Evolutionary conservation across 2,113 vertebrate species (phyloP).

Genomic region (Gadus chalcogrammus): DNA sequence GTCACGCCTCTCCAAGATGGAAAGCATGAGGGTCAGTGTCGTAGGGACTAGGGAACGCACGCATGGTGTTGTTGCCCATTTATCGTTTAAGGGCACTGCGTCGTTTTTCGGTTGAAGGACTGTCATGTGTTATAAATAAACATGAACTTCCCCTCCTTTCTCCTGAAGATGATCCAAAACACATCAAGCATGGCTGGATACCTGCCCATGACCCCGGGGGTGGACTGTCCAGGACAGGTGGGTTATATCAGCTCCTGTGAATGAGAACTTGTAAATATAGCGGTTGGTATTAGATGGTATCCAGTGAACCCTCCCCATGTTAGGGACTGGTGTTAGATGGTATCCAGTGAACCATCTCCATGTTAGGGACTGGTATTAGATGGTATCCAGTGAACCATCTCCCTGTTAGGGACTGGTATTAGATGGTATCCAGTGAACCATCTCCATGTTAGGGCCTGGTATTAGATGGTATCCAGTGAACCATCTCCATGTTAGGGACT

Average conservation of each 20-base stretch:
- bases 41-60: too few relatives aligned
- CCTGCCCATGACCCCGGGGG: conserved; percentile 84
- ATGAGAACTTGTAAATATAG: too few relatives aligned
- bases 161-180: conserved; percentile 67
- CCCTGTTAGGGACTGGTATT: too few relatives aligned
- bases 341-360: not conserved
- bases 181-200: conserved; percentile 78
- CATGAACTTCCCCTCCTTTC: conserved; percentile 6
- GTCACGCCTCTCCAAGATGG: conserved; percentile 58
- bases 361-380: too few relatives aligned
- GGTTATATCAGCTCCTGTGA: conserved; percentile 1
- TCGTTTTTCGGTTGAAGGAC: not conserved
- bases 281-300: too few relatives aligned
- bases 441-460: too few relatives aligned
- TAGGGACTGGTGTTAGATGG: not conserved
- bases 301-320: too few relatives aligned
- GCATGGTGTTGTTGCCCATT: too few relatives aligned
- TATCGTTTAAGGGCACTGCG: not conserved
- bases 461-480: not conserved
- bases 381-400: too few relatives aligned
- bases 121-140: not conserved
- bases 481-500: not conserved
- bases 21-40: conserved; percentile 57
- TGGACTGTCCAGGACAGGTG: conserved; percentile 75
- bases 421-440: too few relatives aligned